Evolutionary conservation across 2,888 invertebrate species (phyloP), one percentile per base, ranked within the genome.

Genomic region (Acholoe squamosa): DNA sequence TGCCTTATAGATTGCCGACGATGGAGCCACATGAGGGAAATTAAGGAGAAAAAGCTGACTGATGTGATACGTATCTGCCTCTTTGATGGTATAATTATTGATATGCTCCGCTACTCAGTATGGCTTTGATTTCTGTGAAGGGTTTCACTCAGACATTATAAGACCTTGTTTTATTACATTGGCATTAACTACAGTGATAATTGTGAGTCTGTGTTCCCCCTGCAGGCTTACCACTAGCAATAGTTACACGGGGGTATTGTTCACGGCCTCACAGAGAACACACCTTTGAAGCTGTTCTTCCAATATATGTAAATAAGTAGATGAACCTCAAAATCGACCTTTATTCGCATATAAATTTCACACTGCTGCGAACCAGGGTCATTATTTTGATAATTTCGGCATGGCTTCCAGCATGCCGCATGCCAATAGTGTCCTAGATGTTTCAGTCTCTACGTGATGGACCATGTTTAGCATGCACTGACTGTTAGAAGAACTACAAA

Each of bases 11-110:
- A 80, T 80, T 19, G 80, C 34, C 80, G 80, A 25, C 80, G 19
- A 80, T n/a, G 80, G 80, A 80, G 43, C n/a, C 16, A 25, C 80
- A 22, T 7, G 34, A 80, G 80, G 34, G 14, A 43, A 43, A 43
- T 19, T 19, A 80, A 12, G 1, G 43, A 80, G 34, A 80, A 80
- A 80, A 80, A 80, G 80, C 19, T 7, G 80, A 34, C 80, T 34
- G 80, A 80, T 80, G 34, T 43, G 80, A 80, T 34, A 80, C 43
- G 22, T 80, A 80, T 80, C 80, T 7, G 33, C 25, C 12, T 43
- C 80, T 80, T 80, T 80, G 80, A 80, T 80, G 80, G 80, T 43
- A 80, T 80, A 80, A 80, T 80, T 80, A 80, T 80, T 80, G 80
- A 80, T 80, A 80, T 16, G 19, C 34, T 7, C n/a, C 33, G 43